Evolutionary conservation across 2,113 vertebrate species (phyloP), one percentile per base, ranked within the genome.

Genomic region (Nothobranchius kuhntae): DNA sequence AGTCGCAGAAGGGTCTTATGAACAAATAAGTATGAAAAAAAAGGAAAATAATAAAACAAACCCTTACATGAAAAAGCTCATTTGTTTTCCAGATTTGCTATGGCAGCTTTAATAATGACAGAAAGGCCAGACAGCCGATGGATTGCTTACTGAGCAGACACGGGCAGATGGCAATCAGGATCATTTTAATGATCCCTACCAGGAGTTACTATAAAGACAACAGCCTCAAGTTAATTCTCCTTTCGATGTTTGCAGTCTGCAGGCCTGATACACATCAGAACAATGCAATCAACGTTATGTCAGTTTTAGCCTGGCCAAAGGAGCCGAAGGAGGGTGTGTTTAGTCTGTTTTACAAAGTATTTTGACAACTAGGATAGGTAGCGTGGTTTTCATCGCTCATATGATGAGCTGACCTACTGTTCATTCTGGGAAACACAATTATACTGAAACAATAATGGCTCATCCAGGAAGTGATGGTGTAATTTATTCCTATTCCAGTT

Each of bases 341-440:
- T 15, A 58, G 8, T 30, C 30, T 7, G 21, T 42, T 65, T 42
- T 50, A 11, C 44, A 2, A 44, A 24, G 15, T 76, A 50, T 73
- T 56, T n/a, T 48, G 47, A 74, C 68, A 30, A 58, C 9, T 36
- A 76, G 75, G 55, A 36, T 66, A 61, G 58, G 65, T 6, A 65
- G 15, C 17, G 35, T 30, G 30, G 8, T 45, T 36, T 81, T 73
- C 52, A 68, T 59, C 54, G 51, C 57, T 45, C 51, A 68, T 12
- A 64, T 54, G 45, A 71, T 63, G 62, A 53, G 54, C 38, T 57
- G 73, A 78, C 69, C 68, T 74, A 26, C 59, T 66, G 46, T 54
- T 80, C 74, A 81, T 70, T 62, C 75, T 60, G 40, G 26, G 65
- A 68, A 78, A 85, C 71, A 79, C 69, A 77, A 79, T 77, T 68